These are phyloP conservation scores for Chromoteleia sp. DNA, from an alignment of 2,888 invertebrate species.

Conservation along the genomic window DNA sequence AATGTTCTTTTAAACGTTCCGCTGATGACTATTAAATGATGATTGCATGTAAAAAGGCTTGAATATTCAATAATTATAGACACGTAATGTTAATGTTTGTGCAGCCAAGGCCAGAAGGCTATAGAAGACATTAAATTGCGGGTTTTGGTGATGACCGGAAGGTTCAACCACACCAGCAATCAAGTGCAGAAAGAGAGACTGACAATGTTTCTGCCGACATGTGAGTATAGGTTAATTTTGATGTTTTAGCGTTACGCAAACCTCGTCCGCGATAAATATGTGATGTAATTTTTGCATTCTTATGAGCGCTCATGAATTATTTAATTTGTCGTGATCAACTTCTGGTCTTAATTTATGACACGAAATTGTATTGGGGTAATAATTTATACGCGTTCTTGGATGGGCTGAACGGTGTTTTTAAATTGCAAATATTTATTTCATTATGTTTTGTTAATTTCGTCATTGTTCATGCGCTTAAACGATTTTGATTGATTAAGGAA, in stretches of 20 bases:
- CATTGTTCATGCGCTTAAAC: not conserved
- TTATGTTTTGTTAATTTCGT: conserved; percentile 5
- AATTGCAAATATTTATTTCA: conserved; percentile 5
- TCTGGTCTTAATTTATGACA: conserved; percentile 52
- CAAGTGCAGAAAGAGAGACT: conserved; percentile 82
- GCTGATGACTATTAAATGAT: conserved; percentile 63
- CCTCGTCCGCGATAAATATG: conserved; percentile 31
- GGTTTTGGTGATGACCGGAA: conserved; percentile 80
- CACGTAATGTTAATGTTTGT: conserved; percentile 68
- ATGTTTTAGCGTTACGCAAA: conserved; percentile 58
- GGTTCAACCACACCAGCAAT: conserved; percentile 80
- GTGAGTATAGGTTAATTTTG: conserved; percentile 79
- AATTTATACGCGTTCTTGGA: conserved; percentile 29
- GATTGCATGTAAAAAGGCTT: conserved; percentile 58
- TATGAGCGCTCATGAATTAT: conserved; percentile 56
- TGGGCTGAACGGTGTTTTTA: conserved; percentile 11
- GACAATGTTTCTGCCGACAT: conserved; percentile 84
- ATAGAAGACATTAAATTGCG: conserved; percentile 82
- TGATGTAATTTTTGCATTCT: conserved; percentile 63
- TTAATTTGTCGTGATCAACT: conserved; percentile 44
- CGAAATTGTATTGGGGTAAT: conserved; percentile 42
- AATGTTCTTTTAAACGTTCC: conserved; percentile 61
- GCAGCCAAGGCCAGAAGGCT: conserved; percentile 81
- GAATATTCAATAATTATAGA: conserved; percentile 63
- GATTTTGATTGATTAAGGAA: no score